Evolutionary conservation across 2,888 invertebrate species (phyloP), one percentile per base, ranked within the genome.

Genomic region (Atrina japonica): DNA sequence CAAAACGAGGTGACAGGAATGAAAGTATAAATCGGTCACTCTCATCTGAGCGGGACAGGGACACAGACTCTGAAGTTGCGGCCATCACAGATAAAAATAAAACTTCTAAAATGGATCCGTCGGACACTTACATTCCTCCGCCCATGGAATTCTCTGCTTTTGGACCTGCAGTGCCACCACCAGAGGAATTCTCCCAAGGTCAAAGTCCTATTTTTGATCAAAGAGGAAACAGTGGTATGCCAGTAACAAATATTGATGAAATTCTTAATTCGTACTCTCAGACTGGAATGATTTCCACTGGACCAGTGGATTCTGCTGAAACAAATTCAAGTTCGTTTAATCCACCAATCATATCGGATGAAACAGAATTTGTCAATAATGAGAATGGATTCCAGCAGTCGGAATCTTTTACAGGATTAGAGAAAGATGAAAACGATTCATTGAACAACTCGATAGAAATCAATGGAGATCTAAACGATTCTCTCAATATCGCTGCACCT

Each of bases 171-270:
- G 58, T 86, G 40, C 82, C 85, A 2, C 84, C 84, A 52, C 85
- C 85, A 18, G 65, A 70, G 29, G 80, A 83, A 66, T 86, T 86
- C 68, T 81, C 83, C 6, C 83, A 86, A 67, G 61, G 52, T 45
- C 61, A 56, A 16, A 60, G 41, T 30, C 49, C 45, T 25, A 55
- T 61, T 18, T 47, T 55, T 27, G 58, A 73, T 40, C 35, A 47
- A 14, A 43, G 56, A 11, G 61, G 49, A 29, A 49, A 68, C 58
- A 50, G 49, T 2, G 50, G 30, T 29, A 58, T 77, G 9, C 81
- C 82, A 53, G 77, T 80, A 7, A 81, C 84, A 41, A 82, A 83
- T 58, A 83, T 85, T 70, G 84, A 86, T 71, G 85, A 85, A 68
- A 70, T 84, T 11, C 63, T 81, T 21, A 66, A 53, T 27, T 60